Conservation (phyloP, 2,888 invertebrate species). For the Eristalis arbustorum region DNA sequence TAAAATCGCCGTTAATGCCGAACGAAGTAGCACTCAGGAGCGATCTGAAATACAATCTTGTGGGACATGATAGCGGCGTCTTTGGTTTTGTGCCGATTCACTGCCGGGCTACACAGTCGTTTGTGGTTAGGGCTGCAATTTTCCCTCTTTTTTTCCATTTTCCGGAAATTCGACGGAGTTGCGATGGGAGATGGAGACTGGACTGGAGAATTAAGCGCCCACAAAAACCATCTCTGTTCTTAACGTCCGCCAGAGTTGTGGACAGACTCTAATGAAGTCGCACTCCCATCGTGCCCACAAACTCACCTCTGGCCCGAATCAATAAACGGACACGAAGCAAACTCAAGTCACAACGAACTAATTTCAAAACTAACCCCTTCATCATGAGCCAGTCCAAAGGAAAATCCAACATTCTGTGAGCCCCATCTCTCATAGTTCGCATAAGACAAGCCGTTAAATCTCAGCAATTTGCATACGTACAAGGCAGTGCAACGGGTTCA, state of each 20-base stretch:
- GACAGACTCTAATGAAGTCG: too few species aligned
- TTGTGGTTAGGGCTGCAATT: background rate
- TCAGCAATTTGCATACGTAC: background rate
- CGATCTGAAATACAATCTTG: background rate
- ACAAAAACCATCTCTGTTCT: too few species aligned
- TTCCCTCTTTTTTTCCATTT: background rate
- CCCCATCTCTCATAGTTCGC: background rate
- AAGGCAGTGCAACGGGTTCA: background rate
- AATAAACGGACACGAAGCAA: too few species aligned
- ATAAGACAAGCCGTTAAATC: background rate
- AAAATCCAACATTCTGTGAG: background rate
- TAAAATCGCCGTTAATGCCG: background rate
- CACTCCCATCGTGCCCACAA: too few species aligned
- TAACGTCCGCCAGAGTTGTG: too few species aligned
- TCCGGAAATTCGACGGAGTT: background rate
- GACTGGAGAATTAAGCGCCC: too few species aligned
- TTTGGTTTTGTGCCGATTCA: background rate
- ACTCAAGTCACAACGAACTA: too few species aligned
- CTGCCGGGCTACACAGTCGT: background rate
- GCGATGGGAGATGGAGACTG: too few species aligned
- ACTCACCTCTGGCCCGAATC: too few species aligned
- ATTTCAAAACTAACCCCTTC: too few species aligned
- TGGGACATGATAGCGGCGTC: background rate
- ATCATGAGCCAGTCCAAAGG: too few species aligned
- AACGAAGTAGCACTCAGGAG: background rate